Conservation (phyloP, 2,888 invertebrate genomes). For the Amaurobius ferox region DNA sequence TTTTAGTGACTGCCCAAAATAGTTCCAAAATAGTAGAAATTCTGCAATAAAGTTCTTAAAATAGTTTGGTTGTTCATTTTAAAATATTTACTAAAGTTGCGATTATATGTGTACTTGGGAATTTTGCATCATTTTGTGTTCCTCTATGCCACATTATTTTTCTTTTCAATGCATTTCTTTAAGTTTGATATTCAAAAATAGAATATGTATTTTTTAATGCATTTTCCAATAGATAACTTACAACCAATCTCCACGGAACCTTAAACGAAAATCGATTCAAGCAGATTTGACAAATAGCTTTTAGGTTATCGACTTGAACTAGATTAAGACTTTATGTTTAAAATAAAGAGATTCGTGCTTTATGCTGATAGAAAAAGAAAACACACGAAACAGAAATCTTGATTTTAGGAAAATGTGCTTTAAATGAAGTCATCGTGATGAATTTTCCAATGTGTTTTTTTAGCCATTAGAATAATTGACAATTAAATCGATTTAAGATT, state of each 20-base stretch:
- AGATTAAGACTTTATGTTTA: not conserved
- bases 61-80: too few species aligned
- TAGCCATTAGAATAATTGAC: too few species aligned
- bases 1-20: too few species aligned
- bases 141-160: too few species aligned
- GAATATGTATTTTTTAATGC: not conserved
- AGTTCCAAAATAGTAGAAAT: too few species aligned
- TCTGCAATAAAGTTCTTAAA: too few species aligned
- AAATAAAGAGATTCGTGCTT: not conserved
- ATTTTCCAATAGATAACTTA: constrained; percentile 1
- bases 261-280: constrained; percentile 8
- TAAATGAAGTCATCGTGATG: too few species aligned
- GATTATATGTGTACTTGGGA: too few species aligned
- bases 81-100: too few species aligned
- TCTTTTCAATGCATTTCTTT: not conserved
- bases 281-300: constrained; percentile 8
- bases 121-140: too few species aligned
- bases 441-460: too few species aligned
- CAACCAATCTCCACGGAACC: constrained; percentile 2
- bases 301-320: not conserved
- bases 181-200: not conserved
- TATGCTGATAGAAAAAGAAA: not conserved
- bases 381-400: not conserved
- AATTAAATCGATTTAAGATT: too few species aligned
- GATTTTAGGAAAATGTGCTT: not conserved